Evolutionary conservation across 2,888 invertebrate species (phyloP).

Genomic region (Blera fallax): DNA sequence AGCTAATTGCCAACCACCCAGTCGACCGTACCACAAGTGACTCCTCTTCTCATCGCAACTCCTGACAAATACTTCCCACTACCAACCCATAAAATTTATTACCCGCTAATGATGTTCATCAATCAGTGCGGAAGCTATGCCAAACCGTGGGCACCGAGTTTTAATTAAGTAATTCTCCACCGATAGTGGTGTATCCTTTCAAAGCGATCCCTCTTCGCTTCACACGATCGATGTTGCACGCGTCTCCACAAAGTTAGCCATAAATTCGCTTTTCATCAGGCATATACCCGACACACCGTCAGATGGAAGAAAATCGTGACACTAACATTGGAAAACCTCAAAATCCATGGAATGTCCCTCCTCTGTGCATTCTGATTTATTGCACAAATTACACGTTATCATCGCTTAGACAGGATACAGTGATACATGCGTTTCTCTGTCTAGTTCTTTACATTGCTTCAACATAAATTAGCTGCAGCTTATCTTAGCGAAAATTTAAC

Average conservation of each 20-base stretch:
- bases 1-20: slow-evolving; percentile 74
- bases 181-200: slow-evolving; percentile 1
- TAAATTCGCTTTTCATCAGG: slow-evolving; percentile 33
- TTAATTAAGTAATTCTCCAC: slow-evolving; percentile 80
- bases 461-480: slow-evolving; percentile 62
- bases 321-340: slow-evolving; percentile 19
- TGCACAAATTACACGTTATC: slow-evolving; percentile 63
- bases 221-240: slow-evolving; percentile 27
- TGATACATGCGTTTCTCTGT: slow-evolving; percentile 56
- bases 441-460: slow-evolving; percentile 40
- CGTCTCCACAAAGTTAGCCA: slow-evolving; percentile 18
- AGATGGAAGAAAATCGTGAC: slow-evolving; percentile 34
- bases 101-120: slow-evolving; percentile 77
- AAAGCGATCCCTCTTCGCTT: neutral
- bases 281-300: neutral
- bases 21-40: slow-evolving; percentile 39
- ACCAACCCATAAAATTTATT: slow-evolving; percentile 77
- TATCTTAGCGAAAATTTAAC: slow-evolving; percentile 64
- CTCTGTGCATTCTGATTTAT: slow-evolving; percentile 57
- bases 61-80: slow-evolving; percentile 52
- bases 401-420: slow-evolving; percentile 62
- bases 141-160: slow-evolving; percentile 76
- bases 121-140: slow-evolving; percentile 63
- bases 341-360: neutral
- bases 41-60: slow-evolving; percentile 72